phyloP scores from a whole-genome alignment of 2,888 invertebrate species.

The Muschampia plurimacula region DNA sequence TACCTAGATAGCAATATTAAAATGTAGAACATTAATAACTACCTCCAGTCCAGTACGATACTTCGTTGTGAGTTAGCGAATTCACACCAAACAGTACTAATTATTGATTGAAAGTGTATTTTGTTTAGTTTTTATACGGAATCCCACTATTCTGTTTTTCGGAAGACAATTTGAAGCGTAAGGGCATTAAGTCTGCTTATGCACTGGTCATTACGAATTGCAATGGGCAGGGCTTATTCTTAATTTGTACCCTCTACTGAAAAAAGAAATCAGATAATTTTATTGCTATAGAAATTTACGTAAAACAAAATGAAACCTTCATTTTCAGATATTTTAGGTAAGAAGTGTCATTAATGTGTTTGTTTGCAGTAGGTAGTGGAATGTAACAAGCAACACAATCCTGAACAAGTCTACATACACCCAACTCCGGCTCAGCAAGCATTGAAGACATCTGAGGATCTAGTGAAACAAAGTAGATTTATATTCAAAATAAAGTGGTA shows the following conservation, averaged over 20 bases:
- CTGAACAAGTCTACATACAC: slow-evolving; percentile 54
- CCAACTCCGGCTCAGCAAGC: slow-evolving; percentile 93
- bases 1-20: slow-evolving; percentile 65
- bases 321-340: not conserved
- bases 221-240: not conserved
- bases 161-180: not conserved
- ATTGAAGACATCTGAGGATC: slow-evolving; percentile 96
- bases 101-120: not conserved
- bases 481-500: slow-evolving; percentile 67
- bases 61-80: slow-evolving; percentile 7
- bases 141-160: not conserved
- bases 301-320: too few relatives aligned
- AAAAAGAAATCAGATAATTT: too few relatives aligned
- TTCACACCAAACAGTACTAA: not conserved
- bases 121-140: not conserved
- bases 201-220: too few relatives aligned
- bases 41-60: slow-evolving; percentile 46
- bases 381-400: slow-evolving; percentile 61
- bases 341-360: slow-evolving; percentile 4
- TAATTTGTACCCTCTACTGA: not conserved
- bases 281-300: too few relatives aligned
- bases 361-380: slow-evolving; percentile 55
- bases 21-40: slow-evolving; percentile 60
- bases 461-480: slow-evolving; percentile 83
- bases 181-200: not conserved